A percentile compares a stretch with the other conserved stretches of the same genome.
phyloP scores from a whole-genome alignment of 2,113 vertebrate species.

The Alosa alosa region DNA sequence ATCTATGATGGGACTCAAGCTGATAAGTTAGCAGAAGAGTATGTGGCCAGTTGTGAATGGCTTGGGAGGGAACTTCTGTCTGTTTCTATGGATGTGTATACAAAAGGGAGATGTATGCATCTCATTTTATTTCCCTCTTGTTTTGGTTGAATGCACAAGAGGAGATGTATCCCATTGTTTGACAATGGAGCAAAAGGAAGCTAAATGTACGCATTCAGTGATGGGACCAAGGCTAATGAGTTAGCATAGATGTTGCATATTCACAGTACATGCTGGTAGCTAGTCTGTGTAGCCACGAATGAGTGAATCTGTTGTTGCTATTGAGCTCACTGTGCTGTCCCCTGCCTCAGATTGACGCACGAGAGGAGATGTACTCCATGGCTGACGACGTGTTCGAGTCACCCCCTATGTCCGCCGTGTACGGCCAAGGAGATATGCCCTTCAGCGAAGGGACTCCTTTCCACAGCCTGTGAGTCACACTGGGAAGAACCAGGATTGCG shows the following conservation, averaged over 20 bases:
- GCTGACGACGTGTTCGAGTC: conserved; percentile 95
- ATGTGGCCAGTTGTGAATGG: too few species aligned
- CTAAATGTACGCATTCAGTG: neutral
- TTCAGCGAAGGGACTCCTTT: conserved; percentile 61
- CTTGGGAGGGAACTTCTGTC: too few species aligned
- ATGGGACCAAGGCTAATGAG: neutral
- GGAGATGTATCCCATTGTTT: too few species aligned
- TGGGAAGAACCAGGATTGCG: neutral
- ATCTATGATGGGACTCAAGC: too few species aligned
- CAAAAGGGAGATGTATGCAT: too few species aligned
- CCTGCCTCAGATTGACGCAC: conserved; percentile 72
- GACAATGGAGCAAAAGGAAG: too few species aligned
- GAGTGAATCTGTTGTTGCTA: too few species aligned
- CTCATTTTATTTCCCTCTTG: too few species aligned
- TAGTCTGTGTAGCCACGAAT: neutral
- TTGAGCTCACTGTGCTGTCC: neutral
- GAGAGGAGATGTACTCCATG: conserved; percentile 86
- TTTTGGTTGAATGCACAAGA: too few species aligned
- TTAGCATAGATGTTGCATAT: neutral
- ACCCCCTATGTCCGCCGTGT: conserved; percentile 80
- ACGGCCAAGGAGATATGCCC: conserved; percentile 60
- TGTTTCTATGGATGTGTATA: too few species aligned
- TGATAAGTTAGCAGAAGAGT: too few species aligned
- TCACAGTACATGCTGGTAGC: neutral
- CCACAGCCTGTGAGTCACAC: conserved; percentile 71